phyloP scores from a whole-genome alignment of 92 coral and sea anemone species.

The Porites divaricata region DNA sequence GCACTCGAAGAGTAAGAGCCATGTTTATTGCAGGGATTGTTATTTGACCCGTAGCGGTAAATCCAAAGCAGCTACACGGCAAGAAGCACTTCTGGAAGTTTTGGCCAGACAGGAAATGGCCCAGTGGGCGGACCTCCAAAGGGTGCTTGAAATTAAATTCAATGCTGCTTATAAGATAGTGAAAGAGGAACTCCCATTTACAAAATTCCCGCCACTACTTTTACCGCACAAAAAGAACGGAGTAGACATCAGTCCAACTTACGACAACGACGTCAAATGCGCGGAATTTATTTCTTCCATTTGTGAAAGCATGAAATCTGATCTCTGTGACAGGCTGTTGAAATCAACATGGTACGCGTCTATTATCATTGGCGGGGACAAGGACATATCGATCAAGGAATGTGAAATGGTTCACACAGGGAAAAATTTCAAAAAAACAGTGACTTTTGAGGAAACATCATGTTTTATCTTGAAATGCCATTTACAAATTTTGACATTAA shows the following conservation, averaged over 20 bases:
- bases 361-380: constrained; percentile 42
- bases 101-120: constrained; percentile 37
- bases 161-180: constrained; percentile 42
- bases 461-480: constrained; percentile 12
- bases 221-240: constrained; percentile 39
- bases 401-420: constrained; percentile 40
- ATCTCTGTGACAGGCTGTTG: constrained; percentile 24
- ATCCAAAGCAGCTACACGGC: constrained; percentile 13
- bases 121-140: constrained; percentile 26
- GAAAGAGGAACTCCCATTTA: constrained; percentile 52
- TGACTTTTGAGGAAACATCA: neutral
- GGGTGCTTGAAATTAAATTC: constrained; percentile 43
- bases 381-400: constrained; percentile 41
- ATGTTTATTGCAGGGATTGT: constrained; percentile 41
- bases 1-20: constrained; percentile 43
- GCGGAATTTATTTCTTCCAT: constrained; percentile 53
- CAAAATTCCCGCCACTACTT: constrained; percentile 44
- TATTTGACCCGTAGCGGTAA: constrained; percentile 32
- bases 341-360: constrained; percentile 34
- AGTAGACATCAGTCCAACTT: constrained; percentile 36
- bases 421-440: neutral
- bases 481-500: constrained; percentile 2
- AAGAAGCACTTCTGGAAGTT: constrained; percentile 42
- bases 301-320: constrained; percentile 59
- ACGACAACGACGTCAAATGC: constrained; percentile 45